Evolutionary conservation across 2,888 invertebrate genomes (phyloP).

Genomic region (Sisyra terminalis): DNA sequence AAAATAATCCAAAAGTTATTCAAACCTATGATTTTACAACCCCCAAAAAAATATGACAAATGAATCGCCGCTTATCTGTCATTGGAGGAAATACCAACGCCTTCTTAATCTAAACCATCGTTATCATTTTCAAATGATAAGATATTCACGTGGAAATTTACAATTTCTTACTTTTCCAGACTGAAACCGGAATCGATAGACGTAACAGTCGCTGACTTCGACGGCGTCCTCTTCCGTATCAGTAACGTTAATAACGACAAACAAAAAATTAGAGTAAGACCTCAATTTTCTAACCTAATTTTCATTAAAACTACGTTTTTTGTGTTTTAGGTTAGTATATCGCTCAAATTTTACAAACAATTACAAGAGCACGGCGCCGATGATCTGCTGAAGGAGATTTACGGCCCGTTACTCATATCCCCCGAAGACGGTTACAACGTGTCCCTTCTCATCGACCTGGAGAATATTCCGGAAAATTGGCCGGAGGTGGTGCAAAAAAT

Average conservation of each 20-base stretch:
- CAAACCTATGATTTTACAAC: too few species aligned
- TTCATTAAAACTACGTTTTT: constrained; percentile 10
- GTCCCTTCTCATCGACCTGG: constrained; percentile 82
- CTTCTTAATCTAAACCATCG: too few species aligned
- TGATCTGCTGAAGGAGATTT: constrained; percentile 84
- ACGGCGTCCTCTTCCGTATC: constrained; percentile 96
- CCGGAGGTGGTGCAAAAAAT: constrained; percentile 80
- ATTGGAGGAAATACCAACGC: too few species aligned
- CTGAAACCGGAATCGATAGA: constrained; percentile 92
- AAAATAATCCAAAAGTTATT: too few species aligned
- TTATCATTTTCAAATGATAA: too few species aligned
- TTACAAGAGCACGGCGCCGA: constrained; percentile 97
- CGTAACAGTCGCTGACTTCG: constrained; percentile 91
- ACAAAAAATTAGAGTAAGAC: constrained; percentile 87
- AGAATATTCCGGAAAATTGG: constrained; percentile 82
- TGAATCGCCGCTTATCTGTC: too few species aligned
- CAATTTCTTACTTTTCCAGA: constrained; percentile 55
- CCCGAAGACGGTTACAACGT: constrained; percentile 95
- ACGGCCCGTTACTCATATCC: constrained; percentile 65
- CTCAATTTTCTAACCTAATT: constrained; percentile 1
- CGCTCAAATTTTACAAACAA: constrained; percentile 96
- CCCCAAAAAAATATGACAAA: too few species aligned
- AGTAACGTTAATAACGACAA: constrained; percentile 94
- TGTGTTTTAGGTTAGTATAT: constrained; percentile 78
- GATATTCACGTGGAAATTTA: constrained; percentile 6